These are phyloP conservation scores for Chrysolina americana DNA, from an alignment of 2,888 invertebrate genomes.

Conservation along the genomic window DNA sequence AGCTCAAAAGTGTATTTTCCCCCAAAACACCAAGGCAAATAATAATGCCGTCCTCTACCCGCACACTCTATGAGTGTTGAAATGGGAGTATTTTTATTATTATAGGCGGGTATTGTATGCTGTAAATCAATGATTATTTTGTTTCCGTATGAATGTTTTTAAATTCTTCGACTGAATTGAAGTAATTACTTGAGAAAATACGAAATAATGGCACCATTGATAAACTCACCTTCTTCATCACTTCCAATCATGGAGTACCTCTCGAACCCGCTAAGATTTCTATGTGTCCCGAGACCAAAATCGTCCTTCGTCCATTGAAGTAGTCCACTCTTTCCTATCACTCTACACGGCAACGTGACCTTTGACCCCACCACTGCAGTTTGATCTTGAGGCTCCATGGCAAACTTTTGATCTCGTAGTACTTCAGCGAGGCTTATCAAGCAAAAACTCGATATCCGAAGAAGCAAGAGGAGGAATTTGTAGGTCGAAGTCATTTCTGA, in stretches of 20 bases:
- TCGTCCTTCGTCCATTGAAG: slow-evolving; percentile 98
- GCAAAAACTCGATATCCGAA: slow-evolving; percentile 58
- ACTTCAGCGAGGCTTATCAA: slow-evolving; percentile 59
- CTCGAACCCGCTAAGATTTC: slow-evolving; percentile 92
- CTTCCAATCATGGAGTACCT: slow-evolving; percentile 97
- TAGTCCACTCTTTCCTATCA: slow-evolving; percentile 89
- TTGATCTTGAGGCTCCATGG: slow-evolving; percentile 93
- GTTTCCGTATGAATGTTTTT: too few relatives aligned
- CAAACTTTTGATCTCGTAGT: slow-evolving; percentile 84
- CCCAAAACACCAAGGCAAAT: too few relatives aligned
- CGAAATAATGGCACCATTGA: too few relatives aligned
- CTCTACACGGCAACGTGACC: slow-evolving; percentile 91
- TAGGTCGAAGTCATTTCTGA: slow-evolving; percentile 63
- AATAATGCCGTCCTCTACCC: too few relatives aligned
- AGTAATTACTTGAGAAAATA: not conserved
- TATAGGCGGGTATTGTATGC: too few relatives aligned
- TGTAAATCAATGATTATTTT: too few relatives aligned
- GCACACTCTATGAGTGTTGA: too few relatives aligned
- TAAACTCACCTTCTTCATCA: slow-evolving; percentile 88
- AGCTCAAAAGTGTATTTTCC: too few relatives aligned
- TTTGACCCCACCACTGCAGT: slow-evolving; percentile 91
- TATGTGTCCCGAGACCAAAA: slow-evolving; percentile 93
- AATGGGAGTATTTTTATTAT: too few relatives aligned
- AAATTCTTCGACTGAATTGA: too few relatives aligned
- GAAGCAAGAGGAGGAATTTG: slow-evolving; percentile 66